Conservation (phyloP, 2,797 vertebrate species). For the Thamnophis elegans region DNA sequence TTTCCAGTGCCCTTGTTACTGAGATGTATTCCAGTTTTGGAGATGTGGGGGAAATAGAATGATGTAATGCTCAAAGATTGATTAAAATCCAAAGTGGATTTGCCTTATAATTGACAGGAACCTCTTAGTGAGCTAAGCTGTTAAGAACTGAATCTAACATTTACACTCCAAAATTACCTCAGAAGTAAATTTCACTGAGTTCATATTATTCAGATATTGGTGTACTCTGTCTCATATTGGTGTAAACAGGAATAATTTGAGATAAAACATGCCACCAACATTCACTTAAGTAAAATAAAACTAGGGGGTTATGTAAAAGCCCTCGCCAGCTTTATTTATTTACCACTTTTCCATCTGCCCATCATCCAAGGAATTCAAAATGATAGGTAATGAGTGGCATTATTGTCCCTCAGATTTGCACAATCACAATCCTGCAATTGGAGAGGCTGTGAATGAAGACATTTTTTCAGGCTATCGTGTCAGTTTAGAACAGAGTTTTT, state of each 20-base stretch:
- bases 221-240: neutral
- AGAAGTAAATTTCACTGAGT: conserved; percentile 1
- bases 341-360: conserved; percentile 52
- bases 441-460: neutral
- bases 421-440: neutral
- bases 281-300: neutral
- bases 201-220: neutral
- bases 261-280: neutral
- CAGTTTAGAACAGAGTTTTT: neutral
- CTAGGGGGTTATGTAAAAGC: neutral
- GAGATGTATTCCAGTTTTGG: conserved; percentile 69
- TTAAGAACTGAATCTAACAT: conserved; percentile 21
- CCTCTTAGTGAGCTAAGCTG: neutral
- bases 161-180: conserved; percentile 23
- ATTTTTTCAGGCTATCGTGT: neutral
- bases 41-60: conserved; percentile 42
- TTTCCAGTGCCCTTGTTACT: neutral
- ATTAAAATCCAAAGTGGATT: neutral
- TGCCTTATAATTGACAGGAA: neutral
- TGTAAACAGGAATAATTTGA: neutral
- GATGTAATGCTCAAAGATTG: conserved; percentile 1
- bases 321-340: neutral
- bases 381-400: neutral
- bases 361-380: neutral
- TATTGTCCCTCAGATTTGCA: neutral